Conservation (phyloP, 2,888 invertebrate species). For the Laspeyria flexula region DNA sequence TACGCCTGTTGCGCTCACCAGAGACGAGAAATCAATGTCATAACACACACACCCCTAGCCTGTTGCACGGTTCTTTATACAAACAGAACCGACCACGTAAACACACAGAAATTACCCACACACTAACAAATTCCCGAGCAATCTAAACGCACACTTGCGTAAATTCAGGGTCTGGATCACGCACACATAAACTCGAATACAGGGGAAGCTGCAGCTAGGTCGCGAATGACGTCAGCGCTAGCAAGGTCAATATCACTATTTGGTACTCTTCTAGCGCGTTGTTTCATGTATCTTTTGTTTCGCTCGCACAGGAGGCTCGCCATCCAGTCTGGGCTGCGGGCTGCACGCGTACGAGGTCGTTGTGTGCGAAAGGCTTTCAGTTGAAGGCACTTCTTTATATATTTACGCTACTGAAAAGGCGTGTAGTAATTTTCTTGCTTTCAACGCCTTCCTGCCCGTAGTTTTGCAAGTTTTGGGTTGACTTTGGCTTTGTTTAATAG, state of each 20-base stretch:
- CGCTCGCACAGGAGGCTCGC: conserved; percentile 63
- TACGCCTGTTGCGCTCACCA: conserved; percentile 70
- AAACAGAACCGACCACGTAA: conserved; percentile 38
- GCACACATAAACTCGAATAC: conserved; percentile 54
- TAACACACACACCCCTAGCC: conserved; percentile 58
- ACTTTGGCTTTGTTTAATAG: neutral
- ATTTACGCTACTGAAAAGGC: conserved; percentile 32
- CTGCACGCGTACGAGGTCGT: conserved; percentile 55
- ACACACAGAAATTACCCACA: conserved; percentile 33
- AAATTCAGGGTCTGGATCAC: conserved; percentile 83
- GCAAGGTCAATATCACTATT: conserved; percentile 84
- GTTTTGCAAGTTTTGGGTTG: neutral
- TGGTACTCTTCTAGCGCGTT: conserved; percentile 54
- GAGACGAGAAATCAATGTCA: conserved; percentile 76
- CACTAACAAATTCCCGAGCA: conserved; percentile 24
- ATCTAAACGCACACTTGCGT: conserved; percentile 52
- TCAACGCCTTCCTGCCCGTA: conserved; percentile 16
- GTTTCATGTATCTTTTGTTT: conserved; percentile 39
- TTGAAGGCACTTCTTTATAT: conserved; percentile 20
- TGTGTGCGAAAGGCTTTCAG: conserved; percentile 38
- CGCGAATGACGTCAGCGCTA: conserved; percentile 86
- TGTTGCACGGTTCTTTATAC: conserved; percentile 62
- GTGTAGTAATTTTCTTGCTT: conserved; percentile 29
- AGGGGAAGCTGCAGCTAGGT: conserved; percentile 85
- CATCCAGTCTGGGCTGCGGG: conserved; percentile 73